Evolutionary conservation across 2,797 vertebrate species (phyloP), one percentile per base, ranked within the genome.

Genomic region (Sebastolobus altivelis): DNA sequence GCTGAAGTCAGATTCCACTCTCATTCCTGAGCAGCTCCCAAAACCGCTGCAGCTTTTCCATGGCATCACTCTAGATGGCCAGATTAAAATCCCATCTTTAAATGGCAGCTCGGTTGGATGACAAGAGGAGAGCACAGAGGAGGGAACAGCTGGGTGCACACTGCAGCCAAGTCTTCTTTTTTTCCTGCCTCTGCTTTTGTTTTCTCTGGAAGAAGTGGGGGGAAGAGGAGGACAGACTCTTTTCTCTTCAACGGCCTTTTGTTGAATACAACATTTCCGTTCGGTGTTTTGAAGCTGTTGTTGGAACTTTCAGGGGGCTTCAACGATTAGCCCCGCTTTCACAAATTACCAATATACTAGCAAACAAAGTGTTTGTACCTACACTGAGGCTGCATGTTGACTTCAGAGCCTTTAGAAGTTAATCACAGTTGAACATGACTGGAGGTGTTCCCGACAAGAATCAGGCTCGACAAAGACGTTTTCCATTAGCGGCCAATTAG

Each of bases 401-500:
- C 82, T 69, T 87, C 65, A 77, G 52, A 84, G 75, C 69, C 70
- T 79, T 82, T 79, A 75, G 71, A 72, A 79, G 75, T 87, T 82
- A 83, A 89, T 87, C 75, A 81, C 59, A 72, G 70, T 77, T 82
- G 83, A 86, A 90, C 78, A 82, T 77, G 70, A 83, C 82, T 73
- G 79, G 81, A 88, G 82, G 87, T 88, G 86, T 87, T 87, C 65
- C 82, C 78, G 85, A 93, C 88, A 91, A 89, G 83, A 91, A 79
- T 91, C 88, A 81, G 86, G 72, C 81, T 77, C 18, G 20, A 86
- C 78, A 83, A 86, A 82, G 83, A 84, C 38, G 59, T 86, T 92
- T 93, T 83, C 88, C 92, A 93, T 93, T 90, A 93, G 87, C n/a
- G 73, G 80, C 87, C 86, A 94, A 93, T 96, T 94, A 94, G 81